Percentiles rank a stretch among this genome's conserved stretches.
Evolutionary conservation across 2,113 vertebrate genomes (phyloP).

Genomic region (Dolichallabes microphthalmus): DNA sequence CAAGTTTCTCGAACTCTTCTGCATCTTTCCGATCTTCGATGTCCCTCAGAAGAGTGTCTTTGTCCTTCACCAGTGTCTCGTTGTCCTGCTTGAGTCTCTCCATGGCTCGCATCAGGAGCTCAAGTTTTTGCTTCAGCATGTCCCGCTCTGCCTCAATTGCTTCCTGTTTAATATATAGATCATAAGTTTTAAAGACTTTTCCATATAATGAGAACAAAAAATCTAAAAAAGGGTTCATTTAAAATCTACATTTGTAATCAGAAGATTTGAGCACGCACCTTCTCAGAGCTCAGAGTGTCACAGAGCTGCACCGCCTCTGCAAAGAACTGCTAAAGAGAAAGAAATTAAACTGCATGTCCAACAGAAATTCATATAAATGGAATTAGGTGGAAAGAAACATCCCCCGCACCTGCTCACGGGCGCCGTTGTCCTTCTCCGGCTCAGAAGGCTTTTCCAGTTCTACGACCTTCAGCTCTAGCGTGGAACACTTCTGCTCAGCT

Average conservation of each 20-base stretch:
- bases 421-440: background rate
- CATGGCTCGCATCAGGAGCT: conserved; percentile 67
- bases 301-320: conserved; percentile 80
- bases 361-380: no score
- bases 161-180: conserved; percentile 29
- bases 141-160: conserved; percentile 42
- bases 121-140: conserved; percentile 26
- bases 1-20: conserved; percentile 83
- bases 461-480: conserved; percentile 44
- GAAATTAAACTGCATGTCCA: background rate
- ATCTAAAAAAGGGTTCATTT: background rate
- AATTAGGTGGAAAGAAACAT: background rate
- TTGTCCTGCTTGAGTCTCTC: conserved; percentile 69
- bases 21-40: conserved; percentile 78
- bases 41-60: conserved; percentile 72
- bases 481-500: conserved; percentile 38
- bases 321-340: conserved; percentile 60
- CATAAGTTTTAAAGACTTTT: no score
- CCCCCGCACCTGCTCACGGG: conserved; percentile 57
- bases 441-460: conserved; percentile 51
- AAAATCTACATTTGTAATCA: background rate
- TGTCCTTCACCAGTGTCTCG: conserved; percentile 66
- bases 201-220: background rate
- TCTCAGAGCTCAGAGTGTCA: conserved; percentile 77
- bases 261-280: conserved; percentile 60